Percentiles rank a stretch among this genome's conserved stretches.
These are phyloP conservation scores for Asarcornis scutulata DNA, from an alignment of 2,113 vertebrate genomes.

Conservation along the genomic window DNA sequence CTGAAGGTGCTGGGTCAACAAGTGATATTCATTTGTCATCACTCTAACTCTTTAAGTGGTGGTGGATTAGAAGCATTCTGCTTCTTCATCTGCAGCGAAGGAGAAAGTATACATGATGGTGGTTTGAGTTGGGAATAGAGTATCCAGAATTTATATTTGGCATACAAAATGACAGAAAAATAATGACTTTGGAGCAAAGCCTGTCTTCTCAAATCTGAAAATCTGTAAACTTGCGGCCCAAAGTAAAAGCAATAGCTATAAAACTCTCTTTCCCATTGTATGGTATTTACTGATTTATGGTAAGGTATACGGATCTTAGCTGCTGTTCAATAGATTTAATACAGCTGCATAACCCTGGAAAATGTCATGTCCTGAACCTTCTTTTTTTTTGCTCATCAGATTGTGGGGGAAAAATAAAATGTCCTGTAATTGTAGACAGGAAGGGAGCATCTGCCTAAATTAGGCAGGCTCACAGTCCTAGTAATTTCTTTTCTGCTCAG, in stretches of 20 bases:
- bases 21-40: background rate
- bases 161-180: slow-evolving; percentile 5
- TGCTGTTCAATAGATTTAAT: slow-evolving; percentile 57
- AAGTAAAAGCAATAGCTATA: slow-evolving; percentile 43
- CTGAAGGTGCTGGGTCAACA: background rate
- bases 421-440: background rate
- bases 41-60: rapidly evolving
- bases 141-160: slow-evolving; percentile 2
- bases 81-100: background rate
- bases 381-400: background rate
- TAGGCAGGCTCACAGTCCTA: background rate
- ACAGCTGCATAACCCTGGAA: slow-evolving; percentile 42
- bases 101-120: background rate
- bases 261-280: slow-evolving; percentile 27
- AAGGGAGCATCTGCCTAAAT: background rate
- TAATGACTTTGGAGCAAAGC: background rate
- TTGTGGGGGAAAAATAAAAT: background rate
- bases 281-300: slow-evolving; percentile 51
- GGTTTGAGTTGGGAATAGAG: background rate
- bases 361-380: background rate
- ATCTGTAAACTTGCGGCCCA: background rate
- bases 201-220: background rate
- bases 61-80: background rate
- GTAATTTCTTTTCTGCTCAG: background rate
- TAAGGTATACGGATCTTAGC: slow-evolving; percentile 9